Evolutionary conservation across 2,888 invertebrate genomes (phyloP), one percentile per base, ranked within the genome.

Genomic region (Xylota sylvarum): DNA sequence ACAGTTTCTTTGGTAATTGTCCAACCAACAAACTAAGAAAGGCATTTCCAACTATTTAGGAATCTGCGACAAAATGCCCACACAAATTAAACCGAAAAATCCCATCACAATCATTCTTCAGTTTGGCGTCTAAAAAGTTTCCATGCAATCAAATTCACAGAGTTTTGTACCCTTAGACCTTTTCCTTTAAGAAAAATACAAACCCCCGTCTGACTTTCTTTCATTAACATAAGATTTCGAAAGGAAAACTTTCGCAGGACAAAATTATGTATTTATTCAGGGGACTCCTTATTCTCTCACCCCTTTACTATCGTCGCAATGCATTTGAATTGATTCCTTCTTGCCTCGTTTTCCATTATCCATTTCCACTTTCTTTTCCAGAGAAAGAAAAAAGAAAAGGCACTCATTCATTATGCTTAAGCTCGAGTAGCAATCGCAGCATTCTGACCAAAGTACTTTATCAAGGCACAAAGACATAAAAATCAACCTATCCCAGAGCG

Each of bases 361-460:
- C 56, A 43, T 58, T 70, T 43, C 67, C 65, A 37, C 52, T 78
- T 74, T 74, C 48, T 70, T 85, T 64, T 40, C 43, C 77, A 64
- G 48, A 58, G 64, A 74, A 23, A 23, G 3, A 23, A 23, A 23
- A 23, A 23, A 23, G 23, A 32, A 30, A 52, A n/a, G 48, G 65
- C 14, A 19, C 80, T 86, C 81, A 86, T 86, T 86, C 81, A 86
- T 86, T 86, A 86, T 56, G 67, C 86, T 73, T 81, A 86, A 82
- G 77, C 86, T 73, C 17, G 73, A 81, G 81, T 69, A 78, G 77
- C 77, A 77, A 77, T 86, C 72, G 72, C 77, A 77, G 67, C 46
- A 37, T 78, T 62, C 81, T 86, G 86, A 86, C 86, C 86, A 78
- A 81, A 86, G 73, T 73, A 81, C 77, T 82, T 78, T 86, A 73